Evolutionary conservation across 2,113 vertebrate species (phyloP).

Genomic region (Oncorhynchus masou): DNA sequence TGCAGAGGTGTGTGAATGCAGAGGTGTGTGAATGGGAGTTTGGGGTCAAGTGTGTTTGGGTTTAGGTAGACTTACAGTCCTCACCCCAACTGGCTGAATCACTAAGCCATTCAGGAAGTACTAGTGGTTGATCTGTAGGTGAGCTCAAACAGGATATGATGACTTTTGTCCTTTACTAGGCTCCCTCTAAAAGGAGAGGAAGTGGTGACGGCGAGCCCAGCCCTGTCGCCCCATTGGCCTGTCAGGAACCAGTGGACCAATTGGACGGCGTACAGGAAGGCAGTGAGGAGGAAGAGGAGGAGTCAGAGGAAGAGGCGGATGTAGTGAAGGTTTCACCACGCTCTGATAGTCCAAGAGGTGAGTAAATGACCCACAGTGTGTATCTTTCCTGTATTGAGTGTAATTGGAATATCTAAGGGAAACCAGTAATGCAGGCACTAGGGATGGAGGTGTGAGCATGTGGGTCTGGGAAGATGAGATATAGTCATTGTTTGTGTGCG

Average conservation of each 20-base stretch:
- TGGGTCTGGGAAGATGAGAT: too few relatives aligned
- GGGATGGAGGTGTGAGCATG: too few relatives aligned
- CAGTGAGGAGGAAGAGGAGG: constrained; percentile 64
- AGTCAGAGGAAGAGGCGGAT: constrained; percentile 66
- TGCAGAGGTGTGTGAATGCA: too few relatives aligned
- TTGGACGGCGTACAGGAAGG: constrained; percentile 74
- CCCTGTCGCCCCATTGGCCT: constrained; percentile 61
- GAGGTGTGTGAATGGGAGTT: neutral
- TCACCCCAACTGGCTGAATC: too few relatives aligned
- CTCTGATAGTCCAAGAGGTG: constrained; percentile 77
- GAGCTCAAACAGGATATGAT: neutral
- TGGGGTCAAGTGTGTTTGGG: too few relatives aligned
- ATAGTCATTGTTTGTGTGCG: too few relatives aligned
- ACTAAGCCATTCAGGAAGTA: too few relatives aligned
- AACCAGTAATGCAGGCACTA: too few relatives aligned
- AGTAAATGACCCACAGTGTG: neutral
- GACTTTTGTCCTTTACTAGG: constrained; percentile 23
- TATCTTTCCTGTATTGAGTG: too few relatives aligned
- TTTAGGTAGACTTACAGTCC: too few relatives aligned
- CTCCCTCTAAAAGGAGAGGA: constrained; percentile 40
- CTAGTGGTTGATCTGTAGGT: too few relatives aligned
- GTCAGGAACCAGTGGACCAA: constrained; percentile 62
- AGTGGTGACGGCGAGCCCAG: constrained; percentile 54
- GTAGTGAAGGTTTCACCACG: constrained; percentile 54
- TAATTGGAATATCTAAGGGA: too few relatives aligned